These are phyloP conservation scores for Malthinus flaveolus DNA, from an alignment of 2,888 invertebrate genomes.

Conservation along the genomic window DNA sequence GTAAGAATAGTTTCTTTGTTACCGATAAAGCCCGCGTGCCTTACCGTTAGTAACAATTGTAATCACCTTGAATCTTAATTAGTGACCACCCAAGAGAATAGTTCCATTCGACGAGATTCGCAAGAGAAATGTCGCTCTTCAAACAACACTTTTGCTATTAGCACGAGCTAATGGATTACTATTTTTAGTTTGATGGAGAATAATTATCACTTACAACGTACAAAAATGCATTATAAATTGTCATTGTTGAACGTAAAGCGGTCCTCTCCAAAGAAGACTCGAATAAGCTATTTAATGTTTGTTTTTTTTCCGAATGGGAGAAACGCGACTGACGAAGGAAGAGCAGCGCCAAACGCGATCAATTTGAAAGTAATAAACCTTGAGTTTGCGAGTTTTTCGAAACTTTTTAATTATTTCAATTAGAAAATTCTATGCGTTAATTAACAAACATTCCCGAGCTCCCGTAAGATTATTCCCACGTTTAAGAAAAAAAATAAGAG, in stretches of 20 bases:
- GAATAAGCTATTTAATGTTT: not conserved
- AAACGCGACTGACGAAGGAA: not conserved
- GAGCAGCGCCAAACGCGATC: not conserved
- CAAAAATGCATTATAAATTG: not conserved
- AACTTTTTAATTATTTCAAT: slow-evolving; percentile 12
- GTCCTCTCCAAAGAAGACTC: no score
- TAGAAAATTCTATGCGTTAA: slow-evolving; percentile 29
- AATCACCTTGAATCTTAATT: slow-evolving; percentile 59
- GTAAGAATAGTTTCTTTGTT: slow-evolving; percentile 53
- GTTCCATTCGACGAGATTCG: slow-evolving; percentile 47
- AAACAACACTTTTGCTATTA: slow-evolving; percentile 53
- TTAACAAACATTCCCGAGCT: slow-evolving; percentile 34
- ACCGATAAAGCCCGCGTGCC: slow-evolving; percentile 51
- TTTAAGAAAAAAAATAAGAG: slow-evolving; percentile 6
- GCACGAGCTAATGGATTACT: slow-evolving; percentile 54
- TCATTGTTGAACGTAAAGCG: not conserved
- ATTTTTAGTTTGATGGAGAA: slow-evolving; percentile 44
- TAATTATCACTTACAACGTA: slow-evolving; percentile 2
- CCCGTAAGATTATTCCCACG: slow-evolving; percentile 27
- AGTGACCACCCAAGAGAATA: slow-evolving; percentile 56
- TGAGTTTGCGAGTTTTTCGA: not conserved
- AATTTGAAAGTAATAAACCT: slow-evolving; percentile 6
- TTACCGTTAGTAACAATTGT: slow-evolving; percentile 57
- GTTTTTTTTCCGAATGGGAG: slow-evolving; percentile 18
- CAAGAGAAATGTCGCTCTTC: slow-evolving; percentile 50